Evolutionary conservation across 2,113 vertebrate species (phyloP).

Genomic region (Ardeotis arabs): DNA sequence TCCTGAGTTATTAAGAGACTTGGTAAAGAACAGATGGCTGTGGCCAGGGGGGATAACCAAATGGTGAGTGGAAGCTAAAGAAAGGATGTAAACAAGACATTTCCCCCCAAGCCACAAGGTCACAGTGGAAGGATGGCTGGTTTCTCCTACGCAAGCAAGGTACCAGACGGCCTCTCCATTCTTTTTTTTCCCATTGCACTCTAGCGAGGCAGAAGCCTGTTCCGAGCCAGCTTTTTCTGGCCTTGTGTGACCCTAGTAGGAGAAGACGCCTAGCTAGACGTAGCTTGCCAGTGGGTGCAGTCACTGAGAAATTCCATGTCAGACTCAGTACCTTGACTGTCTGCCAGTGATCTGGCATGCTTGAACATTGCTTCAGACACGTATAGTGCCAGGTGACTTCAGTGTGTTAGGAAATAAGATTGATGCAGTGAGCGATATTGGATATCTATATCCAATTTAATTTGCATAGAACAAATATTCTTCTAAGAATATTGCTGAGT

Average conservation of each 20-base stretch:
- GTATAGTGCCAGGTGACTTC: not conserved
- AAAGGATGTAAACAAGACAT: not conserved
- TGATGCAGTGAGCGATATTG: not conserved
- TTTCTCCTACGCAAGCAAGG: not conserved
- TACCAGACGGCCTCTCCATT: not conserved
- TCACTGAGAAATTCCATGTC: not conserved
- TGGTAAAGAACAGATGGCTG: not conserved
- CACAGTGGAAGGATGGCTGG: not conserved
- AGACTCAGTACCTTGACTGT: not conserved
- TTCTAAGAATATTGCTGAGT: not conserved
- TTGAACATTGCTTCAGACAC: not conserved
- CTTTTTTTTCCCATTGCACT: not conserved
- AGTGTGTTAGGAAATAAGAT: not conserved
- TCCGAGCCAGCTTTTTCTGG: not conserved
- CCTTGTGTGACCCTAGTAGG: not conserved
- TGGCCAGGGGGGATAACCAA: not conserved
- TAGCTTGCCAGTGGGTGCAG: conserved; percentile 39
- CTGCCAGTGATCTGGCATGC: not conserved
- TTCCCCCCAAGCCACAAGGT: not conserved
- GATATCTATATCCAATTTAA: not conserved
- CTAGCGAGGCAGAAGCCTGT: not conserved
- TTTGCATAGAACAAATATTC: not conserved
- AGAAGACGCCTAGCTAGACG: not conserved
- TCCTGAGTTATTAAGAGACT: rapidly evolving
- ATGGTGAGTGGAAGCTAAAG: not conserved